Evolutionary conservation across 1,140 invertebrate species (phyloP), one percentile per base, ranked within the genome.

Genomic region (Agraylea sexmaculata): DNA sequence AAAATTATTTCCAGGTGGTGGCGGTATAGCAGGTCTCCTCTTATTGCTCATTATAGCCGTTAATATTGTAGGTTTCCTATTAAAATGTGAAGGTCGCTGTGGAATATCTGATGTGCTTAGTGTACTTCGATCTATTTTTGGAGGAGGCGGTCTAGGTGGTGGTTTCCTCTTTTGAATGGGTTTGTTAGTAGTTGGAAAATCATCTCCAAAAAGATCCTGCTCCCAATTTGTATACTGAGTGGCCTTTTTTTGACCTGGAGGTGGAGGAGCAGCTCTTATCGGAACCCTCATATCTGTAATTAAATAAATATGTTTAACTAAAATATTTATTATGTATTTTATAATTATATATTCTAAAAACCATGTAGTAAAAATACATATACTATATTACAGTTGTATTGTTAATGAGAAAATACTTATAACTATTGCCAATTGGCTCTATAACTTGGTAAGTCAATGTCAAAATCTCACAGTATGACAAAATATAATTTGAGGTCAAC

Each of bases 141-240:
- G 68, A 36, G 68, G 68, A 38, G 69, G 69, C 12, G 68, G 69
- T 13, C 68, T 52, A 5, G 69, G 68, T 13, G 68, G 69, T 12
- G 68, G 64, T 41, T 64, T 66, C 46, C 68, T 70, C 46, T 66
- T 70, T 45, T 66, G 58, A 35, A 46, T 42, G 39, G 40, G 55
- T n/a, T n/a, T n/a, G n/a, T n/a, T n/a, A 28, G 54, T 49, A 23
- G 59, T 59, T 41, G 52, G 52, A 3, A 61, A 64, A 47, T 68
- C 62, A 55, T 43, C 18, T 4, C 40, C 31, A 17, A 66, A 68
- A 0, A 66, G 55, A 55, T 68, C 62, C 35, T 59, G 54, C 37
- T 57, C 57, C 54, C 65, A 66, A 4, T 61, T 59, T 18, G 59
- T 54, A 4, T 57, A 61, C 19, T 64, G 64, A n/a, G 57, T 53